Percentiles rank a stretch among this genome's conserved stretches.
These are phyloP conservation scores for Catharus fuscescens DNA, from an alignment of 2,113 vertebrate species.

Conservation along the genomic window DNA sequence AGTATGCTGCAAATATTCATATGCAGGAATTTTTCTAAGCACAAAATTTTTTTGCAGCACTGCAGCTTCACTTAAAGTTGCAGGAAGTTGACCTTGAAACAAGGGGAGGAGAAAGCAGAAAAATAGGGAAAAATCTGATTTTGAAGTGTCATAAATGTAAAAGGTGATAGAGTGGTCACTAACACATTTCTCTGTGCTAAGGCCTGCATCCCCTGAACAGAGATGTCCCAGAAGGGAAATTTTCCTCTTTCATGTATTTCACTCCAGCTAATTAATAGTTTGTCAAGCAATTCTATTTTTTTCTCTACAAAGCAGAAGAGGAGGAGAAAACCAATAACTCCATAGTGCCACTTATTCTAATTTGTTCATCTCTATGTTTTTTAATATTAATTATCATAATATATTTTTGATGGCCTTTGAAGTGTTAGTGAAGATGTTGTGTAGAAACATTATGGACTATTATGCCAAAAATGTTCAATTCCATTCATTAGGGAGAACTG, in stretches of 20 bases:
- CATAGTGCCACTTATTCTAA: background rate
- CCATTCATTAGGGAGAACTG: constrained; percentile 7
- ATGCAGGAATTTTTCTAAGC: background rate
- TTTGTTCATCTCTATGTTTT: constrained; percentile 23
- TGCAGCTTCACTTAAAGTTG: background rate
- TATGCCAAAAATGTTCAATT: background rate
- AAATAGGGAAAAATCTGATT: background rate
- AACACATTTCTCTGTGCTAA: background rate
- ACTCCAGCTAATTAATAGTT: background rate
- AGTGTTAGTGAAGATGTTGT: constrained; percentile 6
- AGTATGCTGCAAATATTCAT: background rate
- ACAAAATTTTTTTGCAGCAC: background rate
- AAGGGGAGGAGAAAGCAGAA: background rate
- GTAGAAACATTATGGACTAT: background rate
- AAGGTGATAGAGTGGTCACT: background rate
- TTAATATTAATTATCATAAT: background rate
- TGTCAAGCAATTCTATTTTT: background rate
- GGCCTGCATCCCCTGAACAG: background rate
- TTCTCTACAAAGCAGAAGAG: background rate
- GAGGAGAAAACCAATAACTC: background rate
- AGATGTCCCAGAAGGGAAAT: background rate
- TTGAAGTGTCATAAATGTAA: background rate
- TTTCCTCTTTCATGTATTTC: background rate
- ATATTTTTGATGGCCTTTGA: constrained; percentile 30
- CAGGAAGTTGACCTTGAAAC: background rate